A percentile compares a stretch with the other conserved stretches of the same genome.
phyloP scores from a whole-genome alignment of 1,140 invertebrate species.

The Zaprionus inermis region DNA sequence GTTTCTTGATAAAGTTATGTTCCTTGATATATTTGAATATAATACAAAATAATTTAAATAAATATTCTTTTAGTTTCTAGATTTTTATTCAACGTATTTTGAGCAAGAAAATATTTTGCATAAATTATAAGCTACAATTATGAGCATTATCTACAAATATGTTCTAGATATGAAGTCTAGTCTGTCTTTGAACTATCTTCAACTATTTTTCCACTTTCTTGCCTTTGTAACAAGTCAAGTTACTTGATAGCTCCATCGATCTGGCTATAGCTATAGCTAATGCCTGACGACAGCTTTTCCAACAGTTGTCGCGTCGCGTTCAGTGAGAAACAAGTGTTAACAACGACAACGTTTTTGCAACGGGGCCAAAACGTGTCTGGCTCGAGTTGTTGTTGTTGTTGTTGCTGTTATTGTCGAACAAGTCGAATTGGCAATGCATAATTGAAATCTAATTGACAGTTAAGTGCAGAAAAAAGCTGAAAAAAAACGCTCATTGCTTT shows the following conservation, averaged over 20 bases:
- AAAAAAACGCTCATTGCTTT: constrained; percentile 26
- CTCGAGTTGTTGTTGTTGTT: constrained; percentile 47
- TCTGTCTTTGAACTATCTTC: too few species aligned
- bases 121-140: too few species aligned
- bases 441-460: constrained; percentile 83
- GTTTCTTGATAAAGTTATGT: too few species aligned
- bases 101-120: too few species aligned
- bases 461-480: constrained; percentile 69
- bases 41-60: too few species aligned
- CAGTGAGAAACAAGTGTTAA: constrained; percentile 66
- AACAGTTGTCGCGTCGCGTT: constrained; percentile 22
- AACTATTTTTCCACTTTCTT: too few species aligned
- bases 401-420: constrained; percentile 48
- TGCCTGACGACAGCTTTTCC: background rate
- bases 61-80: too few species aligned
- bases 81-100: too few species aligned
- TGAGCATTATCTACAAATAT: too few species aligned
- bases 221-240: background rate
- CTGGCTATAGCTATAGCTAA: constrained; percentile 3
- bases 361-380: constrained; percentile 69
- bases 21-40: too few species aligned
- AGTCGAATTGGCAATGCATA: constrained; percentile 74
- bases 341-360: constrained; percentile 41
- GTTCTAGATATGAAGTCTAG: too few species aligned
- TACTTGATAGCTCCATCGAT: background rate